phyloP scores from a whole-genome alignment of 92 coral and sea anemone species.

The Parazoanthus atlanticus region DNA sequence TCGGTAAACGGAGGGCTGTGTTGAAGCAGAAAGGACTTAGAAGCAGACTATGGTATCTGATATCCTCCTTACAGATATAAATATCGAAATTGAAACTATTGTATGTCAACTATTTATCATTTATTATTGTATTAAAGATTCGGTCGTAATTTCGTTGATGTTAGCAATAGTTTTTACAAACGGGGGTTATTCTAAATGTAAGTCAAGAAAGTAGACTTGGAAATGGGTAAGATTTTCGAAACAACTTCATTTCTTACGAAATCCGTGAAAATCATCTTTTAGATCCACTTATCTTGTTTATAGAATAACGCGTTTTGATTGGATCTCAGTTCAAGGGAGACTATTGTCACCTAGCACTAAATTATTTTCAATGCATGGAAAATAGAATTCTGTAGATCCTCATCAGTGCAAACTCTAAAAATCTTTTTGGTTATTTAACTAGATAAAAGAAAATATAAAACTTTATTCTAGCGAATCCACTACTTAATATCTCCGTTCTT shows the following conservation, averaged over 20 bases:
- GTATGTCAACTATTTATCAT: background rate
- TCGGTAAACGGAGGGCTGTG: no score
- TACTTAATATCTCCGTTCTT: background rate
- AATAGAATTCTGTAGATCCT: background rate
- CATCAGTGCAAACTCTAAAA: background rate
- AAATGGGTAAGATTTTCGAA: background rate
- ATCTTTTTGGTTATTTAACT: background rate
- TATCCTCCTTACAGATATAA: background rate
- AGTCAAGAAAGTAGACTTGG: background rate
- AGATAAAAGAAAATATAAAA: conserved; percentile 6
- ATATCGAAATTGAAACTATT: background rate
- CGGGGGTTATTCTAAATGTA: conserved; percentile 1
- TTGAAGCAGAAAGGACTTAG: no score
- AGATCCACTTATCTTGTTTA: background rate
- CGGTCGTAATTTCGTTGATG: background rate
- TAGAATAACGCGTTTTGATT: conserved; percentile 9
- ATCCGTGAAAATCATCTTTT: background rate
- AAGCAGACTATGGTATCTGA: background rate
- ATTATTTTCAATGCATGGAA: background rate
- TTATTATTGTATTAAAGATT: background rate
- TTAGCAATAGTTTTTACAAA: conserved; percentile 6
- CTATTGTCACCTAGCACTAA: background rate
- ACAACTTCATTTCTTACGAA: background rate
- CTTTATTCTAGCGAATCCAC: background rate
- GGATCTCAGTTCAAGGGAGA: background rate